A percentile compares a stretch with the other conserved stretches of the same genome.
phyloP scores from a whole-genome alignment of 2,888 invertebrate genomes.

The Drosophila borealis region DNA sequence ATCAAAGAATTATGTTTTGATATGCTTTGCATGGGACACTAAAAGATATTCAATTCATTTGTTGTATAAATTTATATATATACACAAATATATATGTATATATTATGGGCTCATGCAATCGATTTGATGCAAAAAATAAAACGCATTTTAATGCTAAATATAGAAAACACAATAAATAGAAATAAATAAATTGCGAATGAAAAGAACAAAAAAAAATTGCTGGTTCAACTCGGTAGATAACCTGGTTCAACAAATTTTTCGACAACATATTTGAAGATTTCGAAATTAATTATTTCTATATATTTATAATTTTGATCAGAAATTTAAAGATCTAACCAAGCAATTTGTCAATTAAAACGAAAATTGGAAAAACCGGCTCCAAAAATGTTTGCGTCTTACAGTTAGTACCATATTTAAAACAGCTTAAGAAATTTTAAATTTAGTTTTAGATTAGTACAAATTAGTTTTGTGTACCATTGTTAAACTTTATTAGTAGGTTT shows the following conservation, averaged over 20 bases:
- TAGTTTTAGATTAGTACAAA: constrained; percentile 21
- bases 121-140: constrained; percentile 41
- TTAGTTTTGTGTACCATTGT: constrained; percentile 25
- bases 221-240: no score
- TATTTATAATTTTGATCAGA: no score
- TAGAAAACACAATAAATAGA: neutral
- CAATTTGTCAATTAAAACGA: no score
- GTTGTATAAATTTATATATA: constrained; percentile 16
- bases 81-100: constrained; percentile 13
- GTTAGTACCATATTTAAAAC: neutral
- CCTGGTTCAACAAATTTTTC: no score
- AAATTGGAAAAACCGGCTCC: no score
- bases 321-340: no score
- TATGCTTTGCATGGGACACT: constrained; percentile 18
- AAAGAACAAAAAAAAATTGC: neutral
- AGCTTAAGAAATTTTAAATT: neutral
- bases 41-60: constrained; percentile 23
- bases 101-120: constrained; percentile 48
- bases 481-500: constrained; percentile 49
- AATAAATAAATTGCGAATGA: neutral
- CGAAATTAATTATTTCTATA: no score
- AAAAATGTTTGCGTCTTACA: neutral
- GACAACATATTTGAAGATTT: no score
- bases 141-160: constrained; percentile 24
- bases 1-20: constrained; percentile 21